phyloP scores from a whole-genome alignment of 1,140 invertebrate genomes.

The Hyposmocoma kahamanoa region DNA sequence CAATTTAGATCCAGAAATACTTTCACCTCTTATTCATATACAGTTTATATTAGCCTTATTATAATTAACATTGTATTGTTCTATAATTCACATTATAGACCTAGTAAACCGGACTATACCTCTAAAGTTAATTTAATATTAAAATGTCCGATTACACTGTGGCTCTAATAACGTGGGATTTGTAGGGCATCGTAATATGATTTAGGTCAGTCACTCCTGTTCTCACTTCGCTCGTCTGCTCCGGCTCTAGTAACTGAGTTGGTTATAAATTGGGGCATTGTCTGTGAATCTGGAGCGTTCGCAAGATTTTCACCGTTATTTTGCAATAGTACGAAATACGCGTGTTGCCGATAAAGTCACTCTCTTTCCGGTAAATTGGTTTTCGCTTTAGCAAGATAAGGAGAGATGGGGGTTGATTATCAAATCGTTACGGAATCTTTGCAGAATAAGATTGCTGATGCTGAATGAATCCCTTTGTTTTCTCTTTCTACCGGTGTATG shows the following conservation, averaged over 20 bases:
- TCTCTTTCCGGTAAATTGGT: slow-evolving; percentile 13
- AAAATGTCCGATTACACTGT: no score
- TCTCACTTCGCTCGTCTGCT: slow-evolving; percentile 36
- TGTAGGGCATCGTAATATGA: no score
- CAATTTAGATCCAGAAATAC: no score
- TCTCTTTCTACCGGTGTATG: slow-evolving; percentile 44
- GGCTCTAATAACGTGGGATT: no score
- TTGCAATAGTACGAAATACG: slow-evolving; percentile 43
- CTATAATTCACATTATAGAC: no score
- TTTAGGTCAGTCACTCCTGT: no score
- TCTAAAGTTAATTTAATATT: no score
- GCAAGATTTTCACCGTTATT: slow-evolving; percentile 53
- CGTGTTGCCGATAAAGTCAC: slow-evolving; percentile 16
- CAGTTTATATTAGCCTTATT: no score
- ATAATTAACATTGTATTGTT: no score
- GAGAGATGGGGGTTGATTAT: slow-evolving; percentile 37
- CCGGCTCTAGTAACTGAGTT: slow-evolving; percentile 66
- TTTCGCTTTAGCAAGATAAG: slow-evolving; percentile 20
- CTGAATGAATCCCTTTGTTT: slow-evolving; percentile 57
- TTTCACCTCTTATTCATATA: no score
- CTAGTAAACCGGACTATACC: no score
- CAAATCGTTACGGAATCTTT: slow-evolving; percentile 38
- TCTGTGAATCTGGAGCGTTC: slow-evolving; percentile 68
- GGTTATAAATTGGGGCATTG: slow-evolving; percentile 71
- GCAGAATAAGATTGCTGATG: slow-evolving; percentile 47